Evolutionary conservation across 2,797 vertebrate species (phyloP).

Genomic region (Heliangelus exortis): DNA sequence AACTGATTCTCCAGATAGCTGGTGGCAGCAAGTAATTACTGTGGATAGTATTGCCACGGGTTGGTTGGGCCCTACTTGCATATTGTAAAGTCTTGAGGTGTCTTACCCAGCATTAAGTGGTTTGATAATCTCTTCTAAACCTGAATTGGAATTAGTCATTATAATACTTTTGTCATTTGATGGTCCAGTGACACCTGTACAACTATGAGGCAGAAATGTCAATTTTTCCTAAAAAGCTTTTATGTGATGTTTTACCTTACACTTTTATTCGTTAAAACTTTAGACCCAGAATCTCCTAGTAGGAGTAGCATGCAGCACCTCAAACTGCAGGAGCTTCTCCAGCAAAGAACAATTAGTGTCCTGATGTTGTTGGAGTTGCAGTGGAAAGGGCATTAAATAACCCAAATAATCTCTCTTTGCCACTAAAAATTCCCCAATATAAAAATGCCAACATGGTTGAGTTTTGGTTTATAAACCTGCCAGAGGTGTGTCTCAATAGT

Average conservation of each 20-base stretch:
- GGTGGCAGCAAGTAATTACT: not conserved
- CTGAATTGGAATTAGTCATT: not conserved
- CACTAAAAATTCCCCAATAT: not conserved
- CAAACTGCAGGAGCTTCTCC: not conserved
- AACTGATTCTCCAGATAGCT: not conserved
- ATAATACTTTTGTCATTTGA: not conserved
- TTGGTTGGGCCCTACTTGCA: not conserved
- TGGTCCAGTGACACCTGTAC: not conserved
- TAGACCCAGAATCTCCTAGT: not conserved
- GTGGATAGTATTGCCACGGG: not conserved
- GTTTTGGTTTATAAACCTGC: not conserved
- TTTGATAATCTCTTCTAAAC: not conserved
- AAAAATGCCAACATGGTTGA: not conserved
- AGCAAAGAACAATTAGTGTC: not conserved
- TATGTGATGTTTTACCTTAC: not conserved
- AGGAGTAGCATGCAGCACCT: not conserved
- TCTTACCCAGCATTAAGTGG: not conserved
- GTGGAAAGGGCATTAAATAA: not conserved
- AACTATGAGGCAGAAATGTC: not conserved
- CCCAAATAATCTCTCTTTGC: not conserved
- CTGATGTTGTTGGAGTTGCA: not conserved
- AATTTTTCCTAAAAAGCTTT: not conserved
- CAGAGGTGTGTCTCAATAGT: not conserved
- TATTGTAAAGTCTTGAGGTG: not conserved
- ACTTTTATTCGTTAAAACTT: not conserved